Evolutionary conservation across 35 echinoderm and acorn worm genomes (phyloP).

Genomic region (Acanthaster planci): DNA sequence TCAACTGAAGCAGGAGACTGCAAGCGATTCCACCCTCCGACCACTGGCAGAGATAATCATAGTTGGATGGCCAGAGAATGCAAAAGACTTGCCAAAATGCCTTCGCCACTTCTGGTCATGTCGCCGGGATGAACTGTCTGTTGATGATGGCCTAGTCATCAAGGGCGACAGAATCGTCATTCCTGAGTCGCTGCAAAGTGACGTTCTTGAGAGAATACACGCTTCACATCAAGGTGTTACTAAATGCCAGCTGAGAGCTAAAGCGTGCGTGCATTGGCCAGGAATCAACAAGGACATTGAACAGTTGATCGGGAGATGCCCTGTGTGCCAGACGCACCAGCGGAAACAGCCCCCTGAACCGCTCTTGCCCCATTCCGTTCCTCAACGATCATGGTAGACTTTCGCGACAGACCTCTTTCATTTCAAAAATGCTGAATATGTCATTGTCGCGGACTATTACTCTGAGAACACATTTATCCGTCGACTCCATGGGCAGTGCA

Average conservation of each 20-base stretch:
- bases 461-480: conserved; percentile 47
- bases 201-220: conserved; percentile 64
- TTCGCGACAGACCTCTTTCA: conserved; percentile 63
- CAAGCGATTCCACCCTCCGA: conserved; percentile 32
- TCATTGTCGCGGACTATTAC: conserved; percentile 62
- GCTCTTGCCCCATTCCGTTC: conserved; percentile 52
- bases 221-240: conserved; percentile 59
- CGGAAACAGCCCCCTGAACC: conserved; percentile 37
- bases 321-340: conserved; percentile 40
- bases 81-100: conserved; percentile 14
- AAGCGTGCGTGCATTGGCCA: conserved; percentile 50
- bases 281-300: conserved; percentile 63
- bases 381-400: conserved; percentile 40
- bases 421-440: conserved; percentile 54
- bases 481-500: conserved; percentile 33
- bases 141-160: conserved; percentile 52
- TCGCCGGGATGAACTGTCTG: conserved; percentile 45
- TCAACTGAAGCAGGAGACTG: conserved; percentile 53
- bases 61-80: conserved; percentile 39
- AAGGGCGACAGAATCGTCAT: conserved; percentile 74
- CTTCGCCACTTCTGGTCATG: conserved; percentile 28
- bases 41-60: conserved; percentile 21
- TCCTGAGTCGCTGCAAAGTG: conserved; percentile 39
- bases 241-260: conserved; percentile 61
- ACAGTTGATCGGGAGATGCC: conserved; percentile 41